Evolutionary conservation across 2,113 vertebrate genomes (phyloP), one percentile per base, ranked within the genome.

Genomic region (Engystomops pustulosus): DNA sequence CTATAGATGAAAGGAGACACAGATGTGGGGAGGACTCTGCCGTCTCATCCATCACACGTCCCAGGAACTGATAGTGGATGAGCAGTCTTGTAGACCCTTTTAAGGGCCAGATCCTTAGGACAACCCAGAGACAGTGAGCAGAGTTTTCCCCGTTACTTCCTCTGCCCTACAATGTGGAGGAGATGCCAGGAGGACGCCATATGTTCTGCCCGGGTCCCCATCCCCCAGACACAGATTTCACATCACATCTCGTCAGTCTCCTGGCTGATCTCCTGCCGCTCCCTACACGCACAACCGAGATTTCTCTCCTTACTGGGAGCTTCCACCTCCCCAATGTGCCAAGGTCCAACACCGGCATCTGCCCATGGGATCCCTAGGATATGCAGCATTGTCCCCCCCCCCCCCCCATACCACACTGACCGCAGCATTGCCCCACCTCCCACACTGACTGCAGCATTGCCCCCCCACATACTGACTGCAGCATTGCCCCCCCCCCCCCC

Each of bases 161-260:
- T 25, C 15, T 81, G 68, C 47, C 80, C 23, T 71, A 36, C 49
- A 25, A 49, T 72, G 55, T 32, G 53, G 47, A 71, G 79, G 27
- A 71, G 49, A 32, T 55, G 45, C 62, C 67, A 81, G 67, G 62
- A 80, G 79, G 53, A 81, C 53, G 58, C 47, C 67, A 81, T 81
- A 71, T 81, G 79, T 32, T 81, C n/a, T 15, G 44, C 27, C 27
- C 27, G 47, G 80, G 68, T 10, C 65, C 68, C 62, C 12, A 38
- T 68, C 49, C 68, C 23, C 67, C 53, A 81, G 80, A 71, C 68
- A 81, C 45, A 41, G 34, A 81, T 60, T 68, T 80, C 78, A 67
- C 78, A 47, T 70, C 25, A 58, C 15, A 58, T 81, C 80, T 71
- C 18, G 49, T 81, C 80, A 81, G 8, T 38, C 6, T 34, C 65